Percentiles rank a stretch among this genome's conserved stretches.
These are phyloP conservation scores for Cinclus cinclus DNA, from an alignment of 2,113 vertebrate genomes.

Conservation along the genomic window DNA sequence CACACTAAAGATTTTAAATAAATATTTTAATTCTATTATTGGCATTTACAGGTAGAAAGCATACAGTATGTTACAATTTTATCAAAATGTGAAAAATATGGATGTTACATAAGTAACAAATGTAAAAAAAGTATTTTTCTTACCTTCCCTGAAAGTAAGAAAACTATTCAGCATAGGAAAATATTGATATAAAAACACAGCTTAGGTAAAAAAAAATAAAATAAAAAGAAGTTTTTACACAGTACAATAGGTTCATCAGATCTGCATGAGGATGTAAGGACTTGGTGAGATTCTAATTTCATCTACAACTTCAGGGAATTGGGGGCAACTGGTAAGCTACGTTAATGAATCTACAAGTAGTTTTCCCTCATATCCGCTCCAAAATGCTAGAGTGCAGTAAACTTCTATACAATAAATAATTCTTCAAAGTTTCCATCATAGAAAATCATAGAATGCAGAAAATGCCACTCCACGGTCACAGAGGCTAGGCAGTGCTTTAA, in stretches of 20 bases:
- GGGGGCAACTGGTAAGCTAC: conserved; percentile 34
- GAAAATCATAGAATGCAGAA: conserved; percentile 58
- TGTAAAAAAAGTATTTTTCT: conserved; percentile 96
- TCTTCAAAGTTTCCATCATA: conserved; percentile 51
- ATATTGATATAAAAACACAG: conserved; percentile 95
- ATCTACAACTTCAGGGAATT: conserved; percentile 59
- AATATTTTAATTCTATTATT: conserved; percentile 99
- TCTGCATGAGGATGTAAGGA: conserved; percentile 75
- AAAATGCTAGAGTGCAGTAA: conserved; percentile 70
- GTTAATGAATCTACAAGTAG: conserved; percentile 59
- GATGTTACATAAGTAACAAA: conserved; percentile 99
- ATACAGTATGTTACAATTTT: conserved; percentile 99
- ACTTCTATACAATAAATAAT: conserved; percentile 79
- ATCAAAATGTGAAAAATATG: conserved; percentile 99
- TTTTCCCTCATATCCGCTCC: conserved; percentile 63
- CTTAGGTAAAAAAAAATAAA: conserved; percentile 78
- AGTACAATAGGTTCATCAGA: conserved; percentile 85
- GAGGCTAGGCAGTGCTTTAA: conserved; percentile 79
- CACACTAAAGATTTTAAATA: conserved; percentile 88
- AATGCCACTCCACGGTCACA: conserved; percentile 63
- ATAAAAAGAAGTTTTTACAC: conserved; percentile 83
- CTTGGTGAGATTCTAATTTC: conserved; percentile 79
- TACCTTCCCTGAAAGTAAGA: conserved; percentile 99
- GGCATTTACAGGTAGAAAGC: conserved; percentile 99
- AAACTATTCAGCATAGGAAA: conserved; percentile 95